Evolutionary conservation across 1,140 invertebrate species (phyloP).

Genomic region (Cotesia vestalis): DNA sequence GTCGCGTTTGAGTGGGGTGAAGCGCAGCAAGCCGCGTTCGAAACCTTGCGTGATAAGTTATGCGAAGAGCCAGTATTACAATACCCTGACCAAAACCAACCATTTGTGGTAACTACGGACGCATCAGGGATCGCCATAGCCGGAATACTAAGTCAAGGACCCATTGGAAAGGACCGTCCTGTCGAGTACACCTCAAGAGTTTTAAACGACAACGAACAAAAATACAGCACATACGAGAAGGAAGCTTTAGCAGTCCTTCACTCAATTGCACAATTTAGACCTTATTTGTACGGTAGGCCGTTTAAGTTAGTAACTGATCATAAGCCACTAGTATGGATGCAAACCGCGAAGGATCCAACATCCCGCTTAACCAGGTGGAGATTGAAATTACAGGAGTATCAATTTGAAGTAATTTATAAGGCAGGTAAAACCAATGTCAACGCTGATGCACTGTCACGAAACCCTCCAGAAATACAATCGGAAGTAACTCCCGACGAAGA

Average conservation of each 20-base stretch:
- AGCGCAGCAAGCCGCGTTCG: too few relatives aligned
- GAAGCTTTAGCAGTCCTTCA: too few relatives aligned
- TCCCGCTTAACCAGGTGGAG: constrained; percentile 47
- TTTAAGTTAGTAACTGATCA: too few relatives aligned
- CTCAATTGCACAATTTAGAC: too few relatives aligned
- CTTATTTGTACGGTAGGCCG: too few relatives aligned
- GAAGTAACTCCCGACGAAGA: too few relatives aligned
- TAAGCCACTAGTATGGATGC: constrained; percentile 26
- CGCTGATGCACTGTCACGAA: constrained; percentile 46
- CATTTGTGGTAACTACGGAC: constrained; percentile 19
- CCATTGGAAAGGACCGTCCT: constrained; percentile 37
- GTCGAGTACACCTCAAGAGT: constrained; percentile 42
- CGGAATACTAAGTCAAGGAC: constrained; percentile 8
- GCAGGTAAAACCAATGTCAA: constrained; percentile 39
- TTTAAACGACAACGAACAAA: constrained; percentile 54
- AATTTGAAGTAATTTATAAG: constrained; percentile 36
- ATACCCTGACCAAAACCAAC: constrained; percentile 23
- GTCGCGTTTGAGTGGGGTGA: too few relatives aligned
- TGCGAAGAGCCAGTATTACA: too few relatives aligned
- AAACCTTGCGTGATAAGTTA: too few relatives aligned
- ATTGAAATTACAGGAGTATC: constrained; percentile 50
- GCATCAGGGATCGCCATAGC: background rate
- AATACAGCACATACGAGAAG: too few relatives aligned
- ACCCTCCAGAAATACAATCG: background rate
- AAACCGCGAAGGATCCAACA: constrained; percentile 57